phyloP scores from a whole-genome alignment of 2,797 vertebrate genomes.

The Gymnodraco acuticeps region DNA sequence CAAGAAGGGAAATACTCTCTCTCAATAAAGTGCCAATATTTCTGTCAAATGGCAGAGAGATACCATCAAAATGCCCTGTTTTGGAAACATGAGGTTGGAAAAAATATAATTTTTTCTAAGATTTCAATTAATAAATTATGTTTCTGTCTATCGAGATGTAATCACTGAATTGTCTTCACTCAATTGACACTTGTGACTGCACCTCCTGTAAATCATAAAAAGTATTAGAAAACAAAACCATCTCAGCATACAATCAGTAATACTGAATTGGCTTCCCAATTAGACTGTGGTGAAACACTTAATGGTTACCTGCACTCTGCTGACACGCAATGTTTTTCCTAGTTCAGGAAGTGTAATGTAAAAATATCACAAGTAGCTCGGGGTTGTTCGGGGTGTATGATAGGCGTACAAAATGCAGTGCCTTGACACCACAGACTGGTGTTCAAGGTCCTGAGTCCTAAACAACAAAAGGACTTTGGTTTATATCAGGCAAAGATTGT shows the following conservation, averaged over 20 bases:
- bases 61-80: constrained; percentile 14
- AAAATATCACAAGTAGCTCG: neutral
- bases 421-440: neutral
- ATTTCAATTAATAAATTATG: constrained; percentile 18
- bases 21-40: constrained; percentile 30
- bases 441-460: neutral
- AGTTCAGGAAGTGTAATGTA: too few relatives aligned
- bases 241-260: constrained; percentile 10
- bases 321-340: neutral
- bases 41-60: constrained; percentile 25
- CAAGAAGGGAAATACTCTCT: constrained; percentile 35
- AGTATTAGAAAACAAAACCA: constrained; percentile 22
- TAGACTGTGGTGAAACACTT: neutral
- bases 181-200: constrained; percentile 12
- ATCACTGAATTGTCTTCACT: constrained; percentile 7
- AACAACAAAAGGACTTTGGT: constrained; percentile 2
- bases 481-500: neutral
- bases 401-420: neutral
- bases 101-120: neutral
- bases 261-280: constrained; percentile 9
- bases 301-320: constrained; percentile 12
- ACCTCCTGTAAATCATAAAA: constrained; percentile 23
- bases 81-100: neutral
- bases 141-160: constrained; percentile 22
- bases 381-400: neutral